Evolutionary conservation across 1,140 invertebrate genomes (phyloP).

Genomic region (Euura saliciscinereae): DNA sequence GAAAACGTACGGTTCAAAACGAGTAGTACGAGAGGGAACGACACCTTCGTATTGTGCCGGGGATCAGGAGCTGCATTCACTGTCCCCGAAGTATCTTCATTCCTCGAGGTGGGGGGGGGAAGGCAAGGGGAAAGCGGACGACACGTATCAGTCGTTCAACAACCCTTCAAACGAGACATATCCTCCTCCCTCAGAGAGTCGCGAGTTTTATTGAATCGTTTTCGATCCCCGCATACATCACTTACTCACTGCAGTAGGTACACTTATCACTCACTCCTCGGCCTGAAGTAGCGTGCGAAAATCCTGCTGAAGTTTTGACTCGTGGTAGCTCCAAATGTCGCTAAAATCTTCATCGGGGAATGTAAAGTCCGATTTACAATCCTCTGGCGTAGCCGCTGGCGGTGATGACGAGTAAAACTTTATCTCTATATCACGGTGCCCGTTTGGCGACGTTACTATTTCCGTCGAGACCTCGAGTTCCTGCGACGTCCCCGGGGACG

Average conservation of each 20-base stretch:
- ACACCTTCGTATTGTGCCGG: too few relatives aligned
- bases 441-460: constrained; percentile 77
- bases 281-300: constrained; percentile 54
- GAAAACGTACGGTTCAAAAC: too few relatives aligned
- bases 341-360: constrained; percentile 45
- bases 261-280: constrained; percentile 44
- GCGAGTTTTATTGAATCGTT: background rate
- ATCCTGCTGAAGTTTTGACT: constrained; percentile 54
- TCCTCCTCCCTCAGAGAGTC: too few relatives aligned
- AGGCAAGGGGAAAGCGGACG: too few relatives aligned
- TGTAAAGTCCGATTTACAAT: constrained; percentile 28
- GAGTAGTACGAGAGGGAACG: too few relatives aligned
- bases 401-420: constrained; percentile 72
- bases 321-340: constrained; percentile 58
- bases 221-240: background rate
- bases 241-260: background rate
- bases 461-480: constrained; percentile 75
- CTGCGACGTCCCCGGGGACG: constrained; percentile 37
- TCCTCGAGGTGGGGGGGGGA: too few relatives aligned
- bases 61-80: too few relatives aligned
- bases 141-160: too few relatives aligned
- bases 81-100: too few relatives aligned
- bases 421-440: constrained; percentile 78
- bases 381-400: constrained; percentile 34
- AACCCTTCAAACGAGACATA: too few relatives aligned